Conservation (phyloP, 2,888 invertebrate species). For the Sesamia inferens region DNA sequence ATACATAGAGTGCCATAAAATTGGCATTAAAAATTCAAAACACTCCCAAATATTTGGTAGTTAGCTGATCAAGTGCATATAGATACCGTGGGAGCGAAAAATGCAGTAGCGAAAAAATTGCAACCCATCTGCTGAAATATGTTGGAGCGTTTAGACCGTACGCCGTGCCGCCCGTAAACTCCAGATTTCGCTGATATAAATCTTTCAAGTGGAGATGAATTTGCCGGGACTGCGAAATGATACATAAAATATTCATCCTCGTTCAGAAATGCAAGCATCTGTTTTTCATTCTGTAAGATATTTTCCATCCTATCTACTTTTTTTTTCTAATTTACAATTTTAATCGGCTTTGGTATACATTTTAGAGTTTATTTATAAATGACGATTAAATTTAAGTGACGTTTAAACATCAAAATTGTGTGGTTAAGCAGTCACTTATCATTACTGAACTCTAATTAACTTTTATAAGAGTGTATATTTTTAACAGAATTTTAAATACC, state of each 20-base stretch:
- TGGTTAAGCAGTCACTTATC: too few relatives aligned
- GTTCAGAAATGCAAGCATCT: conserved; percentile 85
- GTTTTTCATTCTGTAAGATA: conserved; percentile 78
- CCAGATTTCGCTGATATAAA: conserved; percentile 86
- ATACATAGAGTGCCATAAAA: conserved; percentile 32
- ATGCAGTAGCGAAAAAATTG: conserved; percentile 73
- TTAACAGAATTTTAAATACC: conserved; percentile 6
- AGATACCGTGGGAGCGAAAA: conserved; percentile 52
- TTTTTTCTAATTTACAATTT: conserved; percentile 44
- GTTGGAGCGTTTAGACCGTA: conserved; percentile 77
- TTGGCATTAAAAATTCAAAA: conserved; percentile 44
- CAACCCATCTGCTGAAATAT: conserved; percentile 71
- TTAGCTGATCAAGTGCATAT: conserved; percentile 47
- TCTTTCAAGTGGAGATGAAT: conserved; percentile 87
- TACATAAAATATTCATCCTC: conserved; percentile 87
- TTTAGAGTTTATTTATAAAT: background rate
- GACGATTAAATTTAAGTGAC: too few relatives aligned
- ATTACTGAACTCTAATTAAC: too few relatives aligned
- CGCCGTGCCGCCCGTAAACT: conserved; percentile 76
- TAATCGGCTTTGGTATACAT: conserved; percentile 27
- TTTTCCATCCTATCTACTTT: conserved; percentile 49
- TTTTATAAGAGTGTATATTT: background rate
- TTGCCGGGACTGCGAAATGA: conserved; percentile 84
- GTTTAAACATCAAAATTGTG: too few relatives aligned
- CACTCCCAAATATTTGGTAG: conserved; percentile 24